Base-by-base conservation (phyloP, 2,797 vertebrate species). In the Sphenopsis melanotis region DNA sequence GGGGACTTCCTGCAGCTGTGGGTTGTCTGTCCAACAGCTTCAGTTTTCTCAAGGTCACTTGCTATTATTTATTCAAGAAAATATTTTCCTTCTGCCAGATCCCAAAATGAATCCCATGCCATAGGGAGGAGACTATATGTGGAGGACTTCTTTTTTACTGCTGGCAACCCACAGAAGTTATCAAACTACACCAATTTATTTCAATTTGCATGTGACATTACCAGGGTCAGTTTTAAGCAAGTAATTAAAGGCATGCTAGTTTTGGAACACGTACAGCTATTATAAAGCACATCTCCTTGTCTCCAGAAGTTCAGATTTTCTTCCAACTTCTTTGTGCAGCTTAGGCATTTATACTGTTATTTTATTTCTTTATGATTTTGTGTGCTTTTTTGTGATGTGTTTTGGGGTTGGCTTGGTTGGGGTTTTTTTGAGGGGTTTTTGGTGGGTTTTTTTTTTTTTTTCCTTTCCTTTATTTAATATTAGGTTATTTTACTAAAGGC, bases 371-470 rank as follows among this genome's bases (percentile, higher is more conserved):
- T 6, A 22, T 42, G 24, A 37, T 27, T 71, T 47, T 26, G 8
- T 24, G n/a, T 17, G 1, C 1, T 6, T 27, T 27, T 41, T 56
- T 27, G 4, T 1, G 1, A 11, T 18, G 3, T 17, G 15, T 16
- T 60, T 60, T 53, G 29, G 4, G 10, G 15, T 19, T 20, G 8
- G 9, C 29, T 47, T 23, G 6, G 7, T 30, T 50, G 11, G 13
- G 11, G 11, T 37, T 15, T 0, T 12, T 29, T 55, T 27, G 9
- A 42, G 10, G 2, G 1, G 37, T 37, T 11, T 7, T 29, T 47
- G 10, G 4, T 37, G 15, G 2, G 7, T 16, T 16, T 42, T 42
- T 1, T 6, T 10, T 44, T 12, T 41, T 66, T 76, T 23, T 12
- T 7, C 1, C 2, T 24, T 68, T 42, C 42, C 18, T 5, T 3